These are phyloP conservation scores for Scaptomyza montana DNA, from an alignment of 1,140 invertebrate species.

Conservation along the genomic window DNA sequence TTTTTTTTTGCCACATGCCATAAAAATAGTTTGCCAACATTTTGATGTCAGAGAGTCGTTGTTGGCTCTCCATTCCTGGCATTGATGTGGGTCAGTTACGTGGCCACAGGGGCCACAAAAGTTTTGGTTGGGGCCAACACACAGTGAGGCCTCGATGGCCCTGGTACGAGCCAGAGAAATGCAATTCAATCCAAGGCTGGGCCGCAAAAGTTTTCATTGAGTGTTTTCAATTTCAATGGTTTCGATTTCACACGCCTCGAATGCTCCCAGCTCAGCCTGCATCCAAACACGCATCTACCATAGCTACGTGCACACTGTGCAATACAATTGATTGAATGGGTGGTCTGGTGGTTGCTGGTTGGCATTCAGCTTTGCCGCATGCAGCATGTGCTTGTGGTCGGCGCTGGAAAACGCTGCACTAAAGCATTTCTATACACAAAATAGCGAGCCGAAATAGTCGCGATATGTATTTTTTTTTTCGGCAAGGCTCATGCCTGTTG, in stretches of 20 bases:
- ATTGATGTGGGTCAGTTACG: slow-evolving; percentile 73
- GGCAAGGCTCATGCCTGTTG: slow-evolving; percentile 50
- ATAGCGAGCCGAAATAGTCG: slow-evolving; percentile 19
- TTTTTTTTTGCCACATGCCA: slow-evolving; percentile 55
- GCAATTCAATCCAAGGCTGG: slow-evolving; percentile 73
- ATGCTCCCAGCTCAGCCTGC: slow-evolving; percentile 34
- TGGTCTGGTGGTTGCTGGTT: slow-evolving; percentile 1
- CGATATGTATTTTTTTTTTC: slow-evolving; percentile 9
- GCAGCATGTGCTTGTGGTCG: slow-evolving; percentile 38
- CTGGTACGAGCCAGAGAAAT: slow-evolving; percentile 44
- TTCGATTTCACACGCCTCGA: slow-evolving; percentile 74
- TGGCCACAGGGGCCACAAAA: slow-evolving; percentile 56
- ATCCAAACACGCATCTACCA: slow-evolving; percentile 51
- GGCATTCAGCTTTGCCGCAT: neutral
- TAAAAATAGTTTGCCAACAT: slow-evolving; percentile 61
- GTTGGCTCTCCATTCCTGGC: slow-evolving; percentile 8
- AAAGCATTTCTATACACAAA: slow-evolving; percentile 12
- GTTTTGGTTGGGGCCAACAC: slow-evolving; percentile 41
- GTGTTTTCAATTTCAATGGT: slow-evolving; percentile 76
- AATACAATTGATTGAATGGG: slow-evolving; percentile 61
- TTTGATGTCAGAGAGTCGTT: slow-evolving; percentile 1
- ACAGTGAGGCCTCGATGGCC: neutral
- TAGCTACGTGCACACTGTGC: slow-evolving; percentile 55
- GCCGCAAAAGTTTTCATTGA: slow-evolving; percentile 69
- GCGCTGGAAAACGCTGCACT: slow-evolving; percentile 1